Conservation (phyloP, 2,797 vertebrate species). For the Gymnothorax javanicus region DNA sequence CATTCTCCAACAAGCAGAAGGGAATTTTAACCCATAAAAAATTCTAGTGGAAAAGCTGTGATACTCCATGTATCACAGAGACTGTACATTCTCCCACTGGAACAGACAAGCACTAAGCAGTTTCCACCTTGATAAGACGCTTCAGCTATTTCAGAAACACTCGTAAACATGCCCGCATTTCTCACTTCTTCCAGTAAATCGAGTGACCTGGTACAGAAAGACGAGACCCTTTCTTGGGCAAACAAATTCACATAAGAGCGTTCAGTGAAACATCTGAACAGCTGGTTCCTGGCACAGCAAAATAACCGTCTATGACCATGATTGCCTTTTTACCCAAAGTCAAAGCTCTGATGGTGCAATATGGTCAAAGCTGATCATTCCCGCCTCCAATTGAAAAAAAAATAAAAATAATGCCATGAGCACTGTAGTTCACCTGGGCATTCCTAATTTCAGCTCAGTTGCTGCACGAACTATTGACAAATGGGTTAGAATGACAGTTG, state of each 20-base stretch:
- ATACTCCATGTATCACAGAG: neutral
- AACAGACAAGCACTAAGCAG: neutral
- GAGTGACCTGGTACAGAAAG: neutral
- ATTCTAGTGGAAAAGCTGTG: neutral
- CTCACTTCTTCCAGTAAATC: neutral
- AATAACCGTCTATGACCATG: neutral
- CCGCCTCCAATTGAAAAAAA: neutral
- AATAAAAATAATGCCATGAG: too few relatives aligned
- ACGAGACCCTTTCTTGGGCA: neutral
- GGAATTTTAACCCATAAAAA: neutral
- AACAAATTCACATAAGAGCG: neutral
- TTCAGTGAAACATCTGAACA: neutral
- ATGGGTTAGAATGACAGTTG: too few relatives aligned
- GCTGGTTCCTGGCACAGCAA: neutral
- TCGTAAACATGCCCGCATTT: neutral
- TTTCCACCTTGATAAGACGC: slow-evolving; percentile 1
- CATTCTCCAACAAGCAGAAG: neutral
- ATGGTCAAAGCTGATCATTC: neutral
- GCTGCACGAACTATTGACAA: too few relatives aligned
- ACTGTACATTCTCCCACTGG: neutral
- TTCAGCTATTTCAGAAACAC: slow-evolving; percentile 11
- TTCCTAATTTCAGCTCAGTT: too few relatives aligned
- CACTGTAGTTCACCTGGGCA: too few relatives aligned
- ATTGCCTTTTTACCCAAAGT: neutral
- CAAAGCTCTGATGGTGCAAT: neutral